Percentiles rank a stretch among this genome's conserved stretches.
Evolutionary conservation across 2,113 vertebrate genomes (phyloP).

Genomic region (Antechinus flavipes): DNA sequence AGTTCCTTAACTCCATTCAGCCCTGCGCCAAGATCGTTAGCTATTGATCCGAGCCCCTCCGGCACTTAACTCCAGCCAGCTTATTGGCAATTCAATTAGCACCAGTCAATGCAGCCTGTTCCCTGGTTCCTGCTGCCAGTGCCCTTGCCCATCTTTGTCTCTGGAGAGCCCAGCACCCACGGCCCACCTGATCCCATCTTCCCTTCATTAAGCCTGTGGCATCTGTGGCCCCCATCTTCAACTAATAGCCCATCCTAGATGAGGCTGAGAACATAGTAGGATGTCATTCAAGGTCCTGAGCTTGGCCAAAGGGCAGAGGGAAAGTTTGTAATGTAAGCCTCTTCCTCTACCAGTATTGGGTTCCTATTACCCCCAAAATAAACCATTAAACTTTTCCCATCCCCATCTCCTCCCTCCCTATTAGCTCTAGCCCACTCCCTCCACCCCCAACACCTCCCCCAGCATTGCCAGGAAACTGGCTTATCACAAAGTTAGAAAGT

Average conservation of each 20-base stretch:
- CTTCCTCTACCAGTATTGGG: not conserved
- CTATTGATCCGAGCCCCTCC: slow-evolving; percentile 84
- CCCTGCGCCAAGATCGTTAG: slow-evolving; percentile 83
- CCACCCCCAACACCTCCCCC: accelerated
- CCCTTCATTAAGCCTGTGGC: slow-evolving; percentile 10
- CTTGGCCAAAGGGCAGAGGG: slow-evolving; percentile 47
- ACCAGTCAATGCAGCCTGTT: slow-evolving; percentile 75
- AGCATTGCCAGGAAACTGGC: not conserved
- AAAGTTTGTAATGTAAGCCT: slow-evolving; percentile 25
- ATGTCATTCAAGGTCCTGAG: slow-evolving; percentile 13
- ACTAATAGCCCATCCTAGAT: not conserved
- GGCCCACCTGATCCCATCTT: slow-evolving; percentile 49
- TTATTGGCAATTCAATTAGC: slow-evolving; percentile 84
- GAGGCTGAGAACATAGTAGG: not conserved
- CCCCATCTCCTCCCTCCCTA: not conserved
- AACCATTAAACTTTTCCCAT: not conserved
- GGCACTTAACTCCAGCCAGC: slow-evolving; percentile 80
- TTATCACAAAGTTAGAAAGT: not conserved
- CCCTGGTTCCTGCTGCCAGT: slow-evolving; percentile 60
- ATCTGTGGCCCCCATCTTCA: slow-evolving; percentile 18
- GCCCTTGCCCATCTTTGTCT: slow-evolving; percentile 54
- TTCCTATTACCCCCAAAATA: not conserved
- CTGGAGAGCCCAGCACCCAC: slow-evolving; percentile 7
- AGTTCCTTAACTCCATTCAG: slow-evolving; percentile 86
- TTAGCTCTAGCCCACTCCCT: not conserved